Evolutionary conservation across 2,888 invertebrate species (phyloP).

Genomic region (Cosmia pyralina): DNA sequence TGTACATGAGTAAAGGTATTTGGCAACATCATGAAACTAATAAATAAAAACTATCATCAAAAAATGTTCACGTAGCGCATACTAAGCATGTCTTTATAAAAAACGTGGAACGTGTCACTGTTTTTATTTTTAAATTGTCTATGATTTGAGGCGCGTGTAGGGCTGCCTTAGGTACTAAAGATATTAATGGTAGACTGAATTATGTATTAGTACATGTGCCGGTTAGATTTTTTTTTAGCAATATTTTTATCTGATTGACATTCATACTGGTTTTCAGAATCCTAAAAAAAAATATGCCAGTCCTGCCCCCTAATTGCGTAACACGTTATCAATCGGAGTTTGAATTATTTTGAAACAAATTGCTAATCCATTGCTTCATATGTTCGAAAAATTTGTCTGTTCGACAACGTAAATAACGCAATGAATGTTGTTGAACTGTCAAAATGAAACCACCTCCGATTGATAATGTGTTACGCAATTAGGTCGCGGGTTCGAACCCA

Average conservation of each 20-base stretch:
- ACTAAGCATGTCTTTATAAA: conserved; percentile 25
- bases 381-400: too few species aligned
- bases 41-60: conserved; percentile 30
- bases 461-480: too few species aligned
- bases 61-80: conserved; percentile 32
- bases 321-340: too few species aligned
- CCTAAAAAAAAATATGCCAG: too few species aligned
- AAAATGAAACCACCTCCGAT: too few species aligned
- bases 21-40: conserved; percentile 28
- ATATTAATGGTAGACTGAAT: not conserved
- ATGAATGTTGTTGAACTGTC: too few species aligned
- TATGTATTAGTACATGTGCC: not conserved
- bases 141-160: conserved; percentile 22
- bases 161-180: not conserved
- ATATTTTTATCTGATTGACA: not conserved
- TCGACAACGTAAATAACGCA: too few species aligned
- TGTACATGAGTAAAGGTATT: not conserved
- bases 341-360: too few species aligned
- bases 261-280: not conserved
- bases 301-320: too few species aligned
- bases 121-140: conserved; percentile 39
- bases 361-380: too few species aligned
- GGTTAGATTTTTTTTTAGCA: not conserved
- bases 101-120: conserved; percentile 30
- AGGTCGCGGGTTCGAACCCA: not conserved